A percentile compares a stretch with the other conserved stretches of the same genome.
Evolutionary conservation across 1,140 invertebrate genomes (phyloP).

Genomic region (Habropoda laboriosa): DNA sequence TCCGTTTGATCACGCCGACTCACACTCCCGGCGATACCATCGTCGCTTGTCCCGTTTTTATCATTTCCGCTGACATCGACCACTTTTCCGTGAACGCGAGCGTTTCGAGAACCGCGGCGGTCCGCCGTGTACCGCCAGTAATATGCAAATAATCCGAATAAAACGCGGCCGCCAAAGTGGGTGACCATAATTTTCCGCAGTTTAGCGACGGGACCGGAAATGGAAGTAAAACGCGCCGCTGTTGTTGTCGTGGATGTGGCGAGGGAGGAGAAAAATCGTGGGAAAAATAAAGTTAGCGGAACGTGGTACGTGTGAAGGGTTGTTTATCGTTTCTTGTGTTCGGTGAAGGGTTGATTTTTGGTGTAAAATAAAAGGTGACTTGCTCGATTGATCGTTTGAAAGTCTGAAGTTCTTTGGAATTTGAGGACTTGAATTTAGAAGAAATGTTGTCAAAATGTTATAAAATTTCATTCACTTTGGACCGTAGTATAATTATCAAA

Average conservation of each 20-base stretch:
- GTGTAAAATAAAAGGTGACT: neutral
- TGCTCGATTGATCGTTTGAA: too few species aligned
- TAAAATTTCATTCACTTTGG: too few species aligned
- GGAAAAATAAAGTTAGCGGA: neutral
- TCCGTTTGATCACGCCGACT: neutral
- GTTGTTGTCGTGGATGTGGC: neutral
- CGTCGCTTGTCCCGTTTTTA: neutral
- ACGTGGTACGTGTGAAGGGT: neutral
- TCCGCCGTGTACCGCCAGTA: conserved; percentile 22
- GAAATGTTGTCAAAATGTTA: too few species aligned
- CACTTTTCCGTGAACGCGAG: neutral
- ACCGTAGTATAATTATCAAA: too few species aligned
- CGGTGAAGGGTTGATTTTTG: neutral
- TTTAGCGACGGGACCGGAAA: conserved; percentile 47
- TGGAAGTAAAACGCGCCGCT: conserved; percentile 47
- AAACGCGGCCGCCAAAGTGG: conserved; percentile 33
- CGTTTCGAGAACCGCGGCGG: neutral
- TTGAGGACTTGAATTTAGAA: too few species aligned
- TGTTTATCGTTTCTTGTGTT: neutral
- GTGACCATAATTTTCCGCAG: conserved; percentile 55
- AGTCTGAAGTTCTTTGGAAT: too few species aligned
- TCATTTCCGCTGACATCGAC: conserved; percentile 6
- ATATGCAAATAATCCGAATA: conserved; percentile 59
- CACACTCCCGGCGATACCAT: neutral
- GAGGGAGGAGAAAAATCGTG: neutral